Evolutionary conservation across 1,140 invertebrate genomes (phyloP), one percentile per base, ranked within the genome.

Genomic region (Diachasmimorpha longicaudata): DNA sequence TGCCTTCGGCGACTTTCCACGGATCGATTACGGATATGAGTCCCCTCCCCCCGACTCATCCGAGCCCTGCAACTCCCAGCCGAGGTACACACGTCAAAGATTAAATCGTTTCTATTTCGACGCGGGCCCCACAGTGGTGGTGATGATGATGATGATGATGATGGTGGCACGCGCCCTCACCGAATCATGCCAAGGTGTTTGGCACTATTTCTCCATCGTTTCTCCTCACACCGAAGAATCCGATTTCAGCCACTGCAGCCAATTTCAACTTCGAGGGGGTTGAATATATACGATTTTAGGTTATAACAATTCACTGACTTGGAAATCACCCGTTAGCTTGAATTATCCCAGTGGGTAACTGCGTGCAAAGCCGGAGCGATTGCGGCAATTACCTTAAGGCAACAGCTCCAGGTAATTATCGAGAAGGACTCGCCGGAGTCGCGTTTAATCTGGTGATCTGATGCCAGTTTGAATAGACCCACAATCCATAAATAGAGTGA

Each of bases 361-460:
- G 85, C 86, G 85, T 85, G 82, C 70, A 42, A 42, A 76, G 42
- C 85, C 84, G 84, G 86, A 85, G 84, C 75, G 85, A 87, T 86
- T 87, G 85, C 85, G 83, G 84, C 85, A 87, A 88, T 88, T 87
- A 87, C 84, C 83, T 77, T 77, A 79, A 80, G 79, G 63, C 77
- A 68, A 48, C 58, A 44, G 72, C 52, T 78, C 79, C 81, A 80
- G 85, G 83, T 88, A 88, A 88, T 88, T 88, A 88, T 88, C 83
- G 85, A 85, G 83, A 79, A 72, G 52, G 19, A 66, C 31, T 52
- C 25, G 48, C 19, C 19, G 31, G 85, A 85, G 83, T 86, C 86
- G 85, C 86, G 86, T 87, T 88, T 88, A 88, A 88, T 87, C 85
- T 85, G 39, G 83, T 81, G 86, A 87, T 87, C 69, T 76, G 52